These are phyloP conservation scores for Antechinus stuartii DNA, from an alignment of 2,113 vertebrate genomes.

Conservation along the genomic window DNA sequence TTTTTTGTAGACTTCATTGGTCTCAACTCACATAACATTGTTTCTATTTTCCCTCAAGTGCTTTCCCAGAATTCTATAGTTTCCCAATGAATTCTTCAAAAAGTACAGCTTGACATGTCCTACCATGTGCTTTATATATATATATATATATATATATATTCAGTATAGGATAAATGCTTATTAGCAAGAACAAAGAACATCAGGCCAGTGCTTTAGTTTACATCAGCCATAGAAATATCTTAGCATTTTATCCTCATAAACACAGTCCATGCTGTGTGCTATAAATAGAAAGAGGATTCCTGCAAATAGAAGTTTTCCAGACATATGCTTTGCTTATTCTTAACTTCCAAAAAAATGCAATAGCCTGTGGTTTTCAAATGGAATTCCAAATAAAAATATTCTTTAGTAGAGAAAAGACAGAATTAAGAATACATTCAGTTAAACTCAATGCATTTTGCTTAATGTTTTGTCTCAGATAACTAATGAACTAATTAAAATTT, in stretches of 20 bases:
- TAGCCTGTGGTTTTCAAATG: not conserved
- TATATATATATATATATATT: not conserved
- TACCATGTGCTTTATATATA: not conserved
- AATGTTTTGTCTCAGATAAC: not conserved
- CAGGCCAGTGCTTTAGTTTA: not conserved
- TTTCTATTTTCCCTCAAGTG: not conserved
- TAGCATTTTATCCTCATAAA: not conserved
- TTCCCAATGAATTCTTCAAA: not conserved
- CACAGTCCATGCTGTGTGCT: not conserved
- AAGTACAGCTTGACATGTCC: not conserved
- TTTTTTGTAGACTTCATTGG: not conserved
- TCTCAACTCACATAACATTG: not conserved
- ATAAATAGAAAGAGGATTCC: not conserved
- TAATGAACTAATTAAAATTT: not conserved
- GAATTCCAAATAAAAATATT: not conserved
- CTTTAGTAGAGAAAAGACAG: not conserved
- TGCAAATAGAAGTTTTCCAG: not conserved
- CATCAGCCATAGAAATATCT: not conserved
- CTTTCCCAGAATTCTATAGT: not conserved
- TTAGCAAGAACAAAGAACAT: not conserved
- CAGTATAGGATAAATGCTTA: not conserved
- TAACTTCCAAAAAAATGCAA: not conserved
- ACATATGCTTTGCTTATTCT: not conserved
- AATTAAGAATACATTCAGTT: not conserved
- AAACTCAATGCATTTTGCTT: not conserved